Evolutionary conservation across 2,113 vertebrate species (phyloP).

Genomic region (Vimba vimba): DNA sequence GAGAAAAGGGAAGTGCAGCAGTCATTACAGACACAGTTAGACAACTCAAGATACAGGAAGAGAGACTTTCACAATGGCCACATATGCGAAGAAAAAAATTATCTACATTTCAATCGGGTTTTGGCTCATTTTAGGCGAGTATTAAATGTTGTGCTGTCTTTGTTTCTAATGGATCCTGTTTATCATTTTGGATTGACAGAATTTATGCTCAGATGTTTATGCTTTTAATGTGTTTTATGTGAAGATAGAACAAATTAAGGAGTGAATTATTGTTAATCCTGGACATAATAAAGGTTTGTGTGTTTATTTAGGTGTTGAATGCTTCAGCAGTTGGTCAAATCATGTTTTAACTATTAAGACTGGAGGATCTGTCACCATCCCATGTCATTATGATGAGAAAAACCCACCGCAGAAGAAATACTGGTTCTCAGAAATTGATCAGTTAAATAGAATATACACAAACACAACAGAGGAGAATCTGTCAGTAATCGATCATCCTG

Average conservation of each 20-base stretch:
- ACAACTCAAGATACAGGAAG: not conserved
- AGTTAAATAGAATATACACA: no score
- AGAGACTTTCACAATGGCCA: not conserved
- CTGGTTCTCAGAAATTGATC: not conserved
- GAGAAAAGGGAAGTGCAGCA: not conserved
- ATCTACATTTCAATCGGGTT: not conserved
- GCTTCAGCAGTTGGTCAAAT: not conserved
- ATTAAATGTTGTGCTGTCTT: not conserved
- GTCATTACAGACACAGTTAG: not conserved
- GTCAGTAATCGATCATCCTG: conserved; percentile 33
- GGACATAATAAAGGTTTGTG: not conserved
- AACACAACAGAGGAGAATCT: not conserved
- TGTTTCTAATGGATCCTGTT: not conserved
- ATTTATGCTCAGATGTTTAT: not conserved
- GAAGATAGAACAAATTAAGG: not conserved
- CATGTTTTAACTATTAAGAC: not conserved
- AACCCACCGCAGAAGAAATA: not conserved
- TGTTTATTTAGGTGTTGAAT: not conserved
- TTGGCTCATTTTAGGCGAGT: conserved; percentile 9
- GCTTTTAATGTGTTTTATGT: not conserved
- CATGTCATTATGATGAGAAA: conserved; percentile 36
- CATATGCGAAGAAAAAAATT: not conserved
- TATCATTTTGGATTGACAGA: not conserved
- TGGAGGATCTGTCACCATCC: conserved; percentile 11
- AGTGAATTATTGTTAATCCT: not conserved